Conservation (phyloP, 2,113 vertebrate species). For the Heptranchias perlo region DNA sequence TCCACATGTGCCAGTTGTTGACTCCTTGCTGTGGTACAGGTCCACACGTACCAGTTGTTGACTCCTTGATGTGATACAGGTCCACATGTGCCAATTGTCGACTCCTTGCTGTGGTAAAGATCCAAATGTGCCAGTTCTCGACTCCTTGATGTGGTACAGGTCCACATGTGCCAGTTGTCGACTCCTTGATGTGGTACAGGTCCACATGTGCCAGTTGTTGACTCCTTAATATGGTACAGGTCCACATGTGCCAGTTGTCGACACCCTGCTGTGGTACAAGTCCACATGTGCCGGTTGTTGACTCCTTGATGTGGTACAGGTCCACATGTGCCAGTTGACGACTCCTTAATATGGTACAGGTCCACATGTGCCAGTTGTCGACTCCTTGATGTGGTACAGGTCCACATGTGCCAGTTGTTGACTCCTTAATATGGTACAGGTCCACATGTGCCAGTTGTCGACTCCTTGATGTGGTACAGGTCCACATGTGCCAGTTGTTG, state of each 20-base stretch:
- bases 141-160: neutral
- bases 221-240: neutral
- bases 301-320: neutral
- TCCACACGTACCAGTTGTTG: neutral
- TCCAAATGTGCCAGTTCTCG: neutral
- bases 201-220: neutral
- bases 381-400: neutral
- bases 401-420: neutral
- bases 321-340: neutral
- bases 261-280: neutral
- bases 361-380: neutral
- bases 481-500: neutral
- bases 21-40: neutral
- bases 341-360: neutral
- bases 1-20: neutral
- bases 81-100: neutral
- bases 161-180: neutral
- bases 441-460: neutral
- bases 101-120: neutral
- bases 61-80: neutral
- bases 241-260: neutral
- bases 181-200: neutral
- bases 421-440: neutral
- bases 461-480: neutral
- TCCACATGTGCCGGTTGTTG: neutral